Evolutionary conservation across 2,113 vertebrate genomes (phyloP).

Genomic region (Melanotaenia duboulayi): DNA sequence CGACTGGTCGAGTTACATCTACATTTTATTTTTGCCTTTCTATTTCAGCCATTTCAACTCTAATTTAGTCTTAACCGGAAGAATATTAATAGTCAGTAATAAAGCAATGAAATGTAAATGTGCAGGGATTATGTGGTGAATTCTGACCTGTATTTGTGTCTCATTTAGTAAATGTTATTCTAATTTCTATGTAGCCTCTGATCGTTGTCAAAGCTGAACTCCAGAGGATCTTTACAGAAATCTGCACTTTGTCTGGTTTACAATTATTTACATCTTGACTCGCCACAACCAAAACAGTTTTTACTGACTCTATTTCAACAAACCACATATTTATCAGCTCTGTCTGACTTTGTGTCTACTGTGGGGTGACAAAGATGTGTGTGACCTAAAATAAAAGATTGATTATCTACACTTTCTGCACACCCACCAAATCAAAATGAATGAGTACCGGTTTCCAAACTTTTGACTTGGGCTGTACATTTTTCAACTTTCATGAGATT

Average conservation of each 20-base stretch:
- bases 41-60: neutral
- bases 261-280: neutral
- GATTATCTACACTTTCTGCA: neutral
- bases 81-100: neutral
- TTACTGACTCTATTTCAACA: neutral
- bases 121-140: neutral
- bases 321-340: neutral
- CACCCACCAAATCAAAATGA: too few species aligned
- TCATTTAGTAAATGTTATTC: neutral
- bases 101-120: neutral
- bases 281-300: neutral
- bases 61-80: neutral
- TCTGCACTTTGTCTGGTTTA: neutral
- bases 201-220: neutral
- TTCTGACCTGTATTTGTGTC: neutral
- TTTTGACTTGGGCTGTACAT: neutral
- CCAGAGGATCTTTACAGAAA: neutral
- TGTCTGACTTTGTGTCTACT: neutral
- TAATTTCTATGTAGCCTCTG: neutral
- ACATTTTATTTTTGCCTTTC: neutral
- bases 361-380: neutral
- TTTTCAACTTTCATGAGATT: neutral
- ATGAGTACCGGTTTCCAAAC: neutral
- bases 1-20: neutral
- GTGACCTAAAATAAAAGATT: slow-evolving; percentile 17